Evolutionary conservation across 2,888 invertebrate species (phyloP).

Genomic region (Hofmannophila pseudospretella): DNA sequence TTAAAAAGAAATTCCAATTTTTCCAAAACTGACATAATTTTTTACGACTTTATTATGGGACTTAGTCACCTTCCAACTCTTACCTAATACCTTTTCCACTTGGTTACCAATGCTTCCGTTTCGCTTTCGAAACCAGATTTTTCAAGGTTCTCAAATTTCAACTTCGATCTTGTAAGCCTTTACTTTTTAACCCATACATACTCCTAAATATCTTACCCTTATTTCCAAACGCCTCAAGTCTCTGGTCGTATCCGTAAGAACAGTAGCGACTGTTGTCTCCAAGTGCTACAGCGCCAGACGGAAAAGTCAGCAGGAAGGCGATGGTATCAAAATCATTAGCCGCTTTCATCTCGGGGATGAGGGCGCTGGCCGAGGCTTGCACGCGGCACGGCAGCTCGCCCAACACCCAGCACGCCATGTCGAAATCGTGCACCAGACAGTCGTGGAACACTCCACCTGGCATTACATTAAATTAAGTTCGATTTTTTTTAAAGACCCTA

Average conservation of each 20-base stretch:
- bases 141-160: too few relatives aligned
- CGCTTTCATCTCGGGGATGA: constrained; percentile 78
- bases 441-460: constrained; percentile 84
- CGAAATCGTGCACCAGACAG: constrained; percentile 83
- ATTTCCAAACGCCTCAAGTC: constrained; percentile 81
- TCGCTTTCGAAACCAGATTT: too few relatives aligned
- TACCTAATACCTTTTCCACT: too few relatives aligned
- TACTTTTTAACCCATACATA: too few relatives aligned
- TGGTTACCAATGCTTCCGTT: too few relatives aligned
- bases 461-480: constrained; percentile 7
- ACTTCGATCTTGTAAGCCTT: too few relatives aligned
- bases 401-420: constrained; percentile 80
- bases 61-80: too few relatives aligned
- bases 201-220: constrained; percentile 56
- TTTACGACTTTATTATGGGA: too few relatives aligned
- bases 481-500: too few relatives aligned
- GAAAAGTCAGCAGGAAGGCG: constrained; percentile 77
- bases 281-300: constrained; percentile 79
- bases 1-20: too few relatives aligned
- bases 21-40: too few relatives aligned
- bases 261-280: constrained; percentile 81
- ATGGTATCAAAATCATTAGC: constrained; percentile 82
- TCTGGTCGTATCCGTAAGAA: constrained; percentile 82
- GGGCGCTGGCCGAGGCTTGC: constrained; percentile 68
- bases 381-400: constrained; percentile 80